Evolutionary conservation across 2,113 vertebrate genomes (phyloP), one percentile per base, ranked within the genome.

Genomic region (Pampusana beccarii): DNA sequence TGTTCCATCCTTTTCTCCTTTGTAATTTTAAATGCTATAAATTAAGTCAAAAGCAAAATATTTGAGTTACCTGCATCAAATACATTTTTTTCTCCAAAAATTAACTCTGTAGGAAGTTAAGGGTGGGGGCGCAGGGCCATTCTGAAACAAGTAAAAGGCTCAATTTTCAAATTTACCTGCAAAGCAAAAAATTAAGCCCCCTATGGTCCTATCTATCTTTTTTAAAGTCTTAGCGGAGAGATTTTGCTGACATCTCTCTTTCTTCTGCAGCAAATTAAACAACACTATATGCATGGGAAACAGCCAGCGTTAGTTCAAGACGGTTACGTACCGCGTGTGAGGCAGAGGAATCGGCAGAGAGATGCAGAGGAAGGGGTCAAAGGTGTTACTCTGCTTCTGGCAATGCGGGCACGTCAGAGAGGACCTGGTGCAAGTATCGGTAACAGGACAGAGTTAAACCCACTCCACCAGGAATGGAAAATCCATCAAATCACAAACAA

Each of bases 321-420:
- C 20, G 8, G 70, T 3, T 65, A 96, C 95, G 0, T 98, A 99
- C 99, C 99, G 98, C 31, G 99, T 99, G 81, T 99, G 99, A 81
- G 99, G 99, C 92, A 99, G 97, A 25, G 99, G 99, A 94, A 99
- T 99, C 8, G 99, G 99, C 96, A 99, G 97, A 48, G 99, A 99
- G 97, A 99, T 99, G 97, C 99, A 99, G 51, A 99, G 98, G 94
- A 99, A 99, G 56, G 99, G 99, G 96, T 99, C 99, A 64, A 99
- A 99, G 17, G 99, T 99, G 95, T 99, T 99, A 97, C 99, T 99
- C 97, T 99, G 99, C 97, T 99, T 99, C 98, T 99, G 99, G 97
- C 99, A 99, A 95, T 99, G 99, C 64, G 99, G 99, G 91, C 99
- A 99, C 8, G 99, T 99, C 97, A 99, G 98, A 38, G 99, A 99